Percentiles rank a stretch among this genome's conserved stretches.
phyloP scores from a whole-genome alignment of 2,113 vertebrate species.

The Elephas maximus region DNA sequence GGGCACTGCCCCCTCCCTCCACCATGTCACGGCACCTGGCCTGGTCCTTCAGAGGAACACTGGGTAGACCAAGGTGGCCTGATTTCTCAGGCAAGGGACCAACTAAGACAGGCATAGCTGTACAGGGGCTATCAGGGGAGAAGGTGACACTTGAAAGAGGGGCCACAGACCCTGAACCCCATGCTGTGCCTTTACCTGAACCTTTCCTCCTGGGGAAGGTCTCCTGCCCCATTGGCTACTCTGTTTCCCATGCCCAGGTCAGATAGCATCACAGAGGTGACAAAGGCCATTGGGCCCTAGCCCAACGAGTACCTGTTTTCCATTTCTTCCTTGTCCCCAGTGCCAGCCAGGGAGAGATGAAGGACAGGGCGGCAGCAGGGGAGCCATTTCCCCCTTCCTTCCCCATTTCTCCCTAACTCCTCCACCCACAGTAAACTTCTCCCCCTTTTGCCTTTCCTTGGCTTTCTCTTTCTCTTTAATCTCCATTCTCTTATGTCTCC shows the following conservation, averaged over 20 bases:
- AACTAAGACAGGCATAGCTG: conserved; percentile 85
- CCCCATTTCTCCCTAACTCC: neutral
- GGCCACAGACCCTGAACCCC: too few relatives aligned
- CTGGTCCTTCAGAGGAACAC: conserved; percentile 86
- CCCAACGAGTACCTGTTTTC: too few relatives aligned
- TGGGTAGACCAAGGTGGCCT: conserved; percentile 94
- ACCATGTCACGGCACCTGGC: neutral
- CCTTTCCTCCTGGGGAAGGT: neutral
- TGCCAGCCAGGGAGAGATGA: too few relatives aligned
- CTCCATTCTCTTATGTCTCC: neutral
- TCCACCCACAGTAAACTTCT: neutral
- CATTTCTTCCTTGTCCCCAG: too few relatives aligned
- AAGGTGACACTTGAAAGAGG: too few relatives aligned
- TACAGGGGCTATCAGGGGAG: too few relatives aligned
- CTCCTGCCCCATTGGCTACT: neutral
- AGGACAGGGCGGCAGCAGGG: neutral
- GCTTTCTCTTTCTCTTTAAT: neutral
- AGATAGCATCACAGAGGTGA: neutral
- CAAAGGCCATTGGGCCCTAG: neutral
- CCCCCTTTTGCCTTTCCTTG: neutral
- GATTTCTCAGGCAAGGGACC: conserved; percentile 88
- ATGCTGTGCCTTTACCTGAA: too few relatives aligned
- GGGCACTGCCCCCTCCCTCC: neutral
- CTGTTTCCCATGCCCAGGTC: neutral
- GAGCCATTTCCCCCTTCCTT: too few relatives aligned